These are phyloP conservation scores for Oceanodroma tethys DNA, from an alignment of 2,113 vertebrate genomes.

Conservation along the genomic window DNA sequence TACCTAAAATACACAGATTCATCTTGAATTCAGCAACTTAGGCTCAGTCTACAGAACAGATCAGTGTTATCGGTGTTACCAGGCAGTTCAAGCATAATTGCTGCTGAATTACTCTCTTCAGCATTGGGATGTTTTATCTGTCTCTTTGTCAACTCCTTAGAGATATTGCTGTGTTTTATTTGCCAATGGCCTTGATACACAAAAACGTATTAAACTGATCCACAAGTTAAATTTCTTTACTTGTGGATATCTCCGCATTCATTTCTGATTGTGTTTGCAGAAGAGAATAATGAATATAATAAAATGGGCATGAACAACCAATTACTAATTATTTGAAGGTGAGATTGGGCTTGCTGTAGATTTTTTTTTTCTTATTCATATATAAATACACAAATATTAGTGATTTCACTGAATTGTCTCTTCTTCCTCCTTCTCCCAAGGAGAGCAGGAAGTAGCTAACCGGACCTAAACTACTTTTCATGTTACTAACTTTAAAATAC, in stretches of 20 bases:
- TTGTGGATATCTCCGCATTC: neutral
- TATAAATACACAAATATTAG: neutral
- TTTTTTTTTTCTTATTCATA: neutral
- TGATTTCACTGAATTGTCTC: neutral
- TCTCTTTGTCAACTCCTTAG: neutral
- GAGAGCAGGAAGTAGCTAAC: neutral
- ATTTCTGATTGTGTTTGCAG: neutral
- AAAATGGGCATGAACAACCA: neutral
- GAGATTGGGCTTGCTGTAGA: neutral
- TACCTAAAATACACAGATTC: neutral
- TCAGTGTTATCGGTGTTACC: neutral
- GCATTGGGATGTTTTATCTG: constrained; percentile 5
- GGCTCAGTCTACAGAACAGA: neutral
- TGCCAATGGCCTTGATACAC: neutral
- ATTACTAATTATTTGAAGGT: neutral
- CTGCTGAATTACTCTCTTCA: neutral
- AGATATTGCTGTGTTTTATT: constrained; percentile 11
- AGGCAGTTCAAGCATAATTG: neutral
- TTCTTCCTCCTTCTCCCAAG: neutral
- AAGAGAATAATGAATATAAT: neutral
- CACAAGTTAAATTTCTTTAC: neutral
- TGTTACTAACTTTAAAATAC: neutral
- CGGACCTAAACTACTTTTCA: neutral
- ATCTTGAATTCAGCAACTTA: neutral
- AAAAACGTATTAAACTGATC: neutral